These are phyloP conservation scores for Sinosuthora webbiana DNA, from an alignment of 2,113 vertebrate species.

Conservation along the genomic window DNA sequence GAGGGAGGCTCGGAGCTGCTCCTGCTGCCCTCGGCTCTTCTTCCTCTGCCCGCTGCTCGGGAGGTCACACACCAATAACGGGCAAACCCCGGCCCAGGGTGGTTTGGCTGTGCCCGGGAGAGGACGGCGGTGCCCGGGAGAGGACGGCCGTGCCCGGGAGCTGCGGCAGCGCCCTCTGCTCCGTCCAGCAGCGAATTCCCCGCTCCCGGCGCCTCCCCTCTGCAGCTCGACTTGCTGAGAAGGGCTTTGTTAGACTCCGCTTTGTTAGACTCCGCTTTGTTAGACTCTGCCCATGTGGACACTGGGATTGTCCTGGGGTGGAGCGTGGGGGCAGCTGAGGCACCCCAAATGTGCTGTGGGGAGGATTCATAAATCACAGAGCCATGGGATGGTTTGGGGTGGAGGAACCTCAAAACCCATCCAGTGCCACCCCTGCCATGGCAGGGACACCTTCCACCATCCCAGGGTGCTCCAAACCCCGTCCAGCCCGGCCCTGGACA, in stretches of 20 bases:
- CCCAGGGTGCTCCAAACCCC: not conserved
- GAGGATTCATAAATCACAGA: not conserved
- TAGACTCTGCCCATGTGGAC: rapidly evolving
- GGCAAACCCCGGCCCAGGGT: rapidly evolving
- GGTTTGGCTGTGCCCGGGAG: not conserved
- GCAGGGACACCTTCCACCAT: not conserved
- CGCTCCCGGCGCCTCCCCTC: rapidly evolving
- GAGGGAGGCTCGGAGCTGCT: not conserved
- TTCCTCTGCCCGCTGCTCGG: not conserved
- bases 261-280: rapidly evolving
- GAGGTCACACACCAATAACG: rapidly evolving
- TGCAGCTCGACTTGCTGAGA: not conserved
- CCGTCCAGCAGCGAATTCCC: not conserved
- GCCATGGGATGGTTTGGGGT: rapidly evolving
- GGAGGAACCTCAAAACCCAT: not conserved
- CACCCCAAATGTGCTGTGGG: not conserved
- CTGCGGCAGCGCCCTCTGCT: not conserved
- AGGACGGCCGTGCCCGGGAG: not conserved
- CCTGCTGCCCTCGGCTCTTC: not conserved
- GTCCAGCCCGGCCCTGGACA: not conserved
- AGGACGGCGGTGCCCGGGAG: not conserved
- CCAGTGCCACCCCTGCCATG: no score
- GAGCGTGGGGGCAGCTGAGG: not conserved
- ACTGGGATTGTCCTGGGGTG: not conserved
- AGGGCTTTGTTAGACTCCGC: not conserved